Evolutionary conservation across 2,888 invertebrate species (phyloP), one percentile per base, ranked within the genome.

Genomic region (Aporophyla lueneburgensis): DNA sequence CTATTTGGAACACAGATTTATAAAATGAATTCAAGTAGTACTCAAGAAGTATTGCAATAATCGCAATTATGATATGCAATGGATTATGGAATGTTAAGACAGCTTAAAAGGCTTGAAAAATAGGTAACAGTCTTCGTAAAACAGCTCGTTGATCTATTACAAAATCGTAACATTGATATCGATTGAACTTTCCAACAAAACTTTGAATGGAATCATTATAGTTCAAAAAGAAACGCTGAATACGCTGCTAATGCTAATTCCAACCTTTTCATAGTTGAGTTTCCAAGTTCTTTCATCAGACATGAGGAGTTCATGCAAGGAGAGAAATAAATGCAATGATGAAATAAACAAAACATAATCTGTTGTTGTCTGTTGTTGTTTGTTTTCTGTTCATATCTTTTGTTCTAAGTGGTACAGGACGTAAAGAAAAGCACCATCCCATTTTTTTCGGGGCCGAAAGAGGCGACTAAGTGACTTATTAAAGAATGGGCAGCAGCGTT

Each of bases 191-290:
- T 83, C 27, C 58, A 58, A 73, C 56, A 78, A 46, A 59, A 67
- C 19, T 14, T 72, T 80, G 71, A 84, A 80, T 74, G 5, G 49
- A 24, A 65, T 74, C 46, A 78, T 78, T 75, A 84, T 75, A 73
- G 46, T 12, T 58, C 27, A 78, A 61, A 84, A 78, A 71, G 24
- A 56, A 65, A 61, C n/a, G 40, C 27, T 81, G 81, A 81, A 84
- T 84, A 76, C 33, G 53, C 21, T 62, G 68, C 65, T 81, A 85
- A 84, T 84, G 75, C 70, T 66, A 73, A 73, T 70, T 51, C 59
- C n/a, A 61, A 83, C 71, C 82, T 74, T 85, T 75, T 78, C 65
- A 74, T 46, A 46, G 51, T 49, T 59, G 24, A 46, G 16, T 59
- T 62, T 59, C 1, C n/a, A 65, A 62, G 16, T 62, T 79, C 61